Conservation (phyloP, 2,888 invertebrate species). For the Antheraea assamensis region DNA sequence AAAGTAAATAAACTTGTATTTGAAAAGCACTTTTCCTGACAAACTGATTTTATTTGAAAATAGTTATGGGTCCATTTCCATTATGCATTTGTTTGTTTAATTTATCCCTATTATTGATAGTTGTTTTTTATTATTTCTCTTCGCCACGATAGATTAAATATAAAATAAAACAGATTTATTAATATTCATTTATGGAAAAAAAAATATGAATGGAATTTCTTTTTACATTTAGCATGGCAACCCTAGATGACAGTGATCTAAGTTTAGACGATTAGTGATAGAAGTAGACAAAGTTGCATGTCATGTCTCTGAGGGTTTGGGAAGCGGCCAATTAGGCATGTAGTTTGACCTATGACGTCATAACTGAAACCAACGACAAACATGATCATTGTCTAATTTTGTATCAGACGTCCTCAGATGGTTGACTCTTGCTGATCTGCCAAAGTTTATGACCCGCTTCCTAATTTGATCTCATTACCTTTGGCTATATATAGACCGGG, state of each 20-base stretch:
- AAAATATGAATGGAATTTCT: neutral
- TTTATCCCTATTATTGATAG: too few relatives aligned
- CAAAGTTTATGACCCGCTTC: constrained; percentile 50
- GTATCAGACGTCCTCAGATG: neutral
- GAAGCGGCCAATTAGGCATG: constrained; percentile 7
- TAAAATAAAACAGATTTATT: too few relatives aligned
- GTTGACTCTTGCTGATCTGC: constrained; percentile 26
- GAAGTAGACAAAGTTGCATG: constrained; percentile 1
- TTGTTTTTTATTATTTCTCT: too few relatives aligned
- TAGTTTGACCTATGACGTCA: constrained; percentile 19
- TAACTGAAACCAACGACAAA: neutral
- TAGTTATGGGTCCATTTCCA: too few relatives aligned
- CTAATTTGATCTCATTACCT: constrained; percentile 65
- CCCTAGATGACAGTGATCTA: neutral
- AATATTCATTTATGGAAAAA: too few relatives aligned
- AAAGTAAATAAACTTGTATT: neutral
- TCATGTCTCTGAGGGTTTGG: neutral
- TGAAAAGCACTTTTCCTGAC: too few relatives aligned
- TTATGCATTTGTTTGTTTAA: too few relatives aligned
- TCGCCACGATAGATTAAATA: too few relatives aligned
- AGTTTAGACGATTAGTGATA: neutral
- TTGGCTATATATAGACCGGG: constrained; percentile 31
- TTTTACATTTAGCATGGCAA: neutral
- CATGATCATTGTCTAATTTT: neutral
- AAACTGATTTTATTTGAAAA: too few relatives aligned